Percentiles rank a stretch among this genome's conserved stretches.
Conservation (phyloP, 2,797 vertebrate species). For the Phoebastria nigripes region DNA sequence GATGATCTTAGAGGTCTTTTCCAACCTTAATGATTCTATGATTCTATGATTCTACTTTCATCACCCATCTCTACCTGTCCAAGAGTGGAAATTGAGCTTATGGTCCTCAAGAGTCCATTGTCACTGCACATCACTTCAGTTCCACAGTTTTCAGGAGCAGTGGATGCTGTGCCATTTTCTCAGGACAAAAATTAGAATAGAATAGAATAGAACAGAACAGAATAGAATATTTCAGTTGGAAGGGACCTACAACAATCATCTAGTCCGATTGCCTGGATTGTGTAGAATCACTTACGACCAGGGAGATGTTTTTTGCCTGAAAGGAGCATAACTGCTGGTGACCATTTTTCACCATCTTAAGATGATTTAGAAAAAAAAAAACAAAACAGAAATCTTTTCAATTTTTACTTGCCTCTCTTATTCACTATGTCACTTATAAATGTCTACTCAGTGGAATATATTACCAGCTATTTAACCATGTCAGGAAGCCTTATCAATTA, state of each 20-base stretch:
- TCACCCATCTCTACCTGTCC: not conserved
- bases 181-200: not conserved
- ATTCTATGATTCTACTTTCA: not conserved
- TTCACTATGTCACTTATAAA: not conserved
- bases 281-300: not conserved
- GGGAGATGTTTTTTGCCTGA: not conserved
- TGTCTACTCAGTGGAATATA: not conserved
- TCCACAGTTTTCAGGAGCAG: not conserved
- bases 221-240: not conserved
- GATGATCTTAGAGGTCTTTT: too few relatives aligned
- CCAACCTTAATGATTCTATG: too few relatives aligned
- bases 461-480: not conserved
- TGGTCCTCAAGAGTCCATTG: not conserved
- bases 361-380: not conserved
- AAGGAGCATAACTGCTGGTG: not conserved
- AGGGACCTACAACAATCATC: not conserved
- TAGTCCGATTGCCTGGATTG: not conserved
- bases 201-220: not conserved
- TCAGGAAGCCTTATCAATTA: not conserved
- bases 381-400: not conserved
- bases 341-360: not conserved
- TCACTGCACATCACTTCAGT: not conserved
- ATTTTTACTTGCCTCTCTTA: not conserved
- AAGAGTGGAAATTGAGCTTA: not conserved
- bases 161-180: not conserved